These are phyloP conservation scores for Thamnophis elegans DNA, from an alignment of 2,797 vertebrate species.

Conservation along the genomic window DNA sequence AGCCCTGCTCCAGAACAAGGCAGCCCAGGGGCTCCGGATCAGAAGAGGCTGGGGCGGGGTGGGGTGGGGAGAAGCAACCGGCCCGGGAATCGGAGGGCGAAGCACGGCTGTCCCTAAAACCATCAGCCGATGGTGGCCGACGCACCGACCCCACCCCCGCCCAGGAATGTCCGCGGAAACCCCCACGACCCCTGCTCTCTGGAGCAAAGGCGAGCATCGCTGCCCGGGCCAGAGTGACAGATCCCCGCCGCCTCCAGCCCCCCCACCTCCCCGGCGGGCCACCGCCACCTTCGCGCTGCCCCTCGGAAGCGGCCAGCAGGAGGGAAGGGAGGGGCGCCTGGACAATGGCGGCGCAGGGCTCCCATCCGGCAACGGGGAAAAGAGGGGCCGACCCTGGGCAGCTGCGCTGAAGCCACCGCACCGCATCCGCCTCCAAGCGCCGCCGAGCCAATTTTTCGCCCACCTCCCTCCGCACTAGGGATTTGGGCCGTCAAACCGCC, in stretches of 20 bases:
- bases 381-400: not conserved
- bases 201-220: not conserved
- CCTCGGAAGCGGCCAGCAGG: not conserved
- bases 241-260: not conserved
- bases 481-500: not conserved
- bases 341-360: not conserved
- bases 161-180: not conserved
- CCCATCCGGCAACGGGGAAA: not conserved
- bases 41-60: not conserved
- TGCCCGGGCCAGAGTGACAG: not conserved
- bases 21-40: not conserved
- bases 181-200: not conserved
- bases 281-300: not conserved
- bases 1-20: not conserved
- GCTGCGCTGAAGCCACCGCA: rapidly evolving
- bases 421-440: not conserved
- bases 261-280: not conserved
- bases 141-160: not conserved
- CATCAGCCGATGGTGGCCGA: not conserved
- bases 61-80: no score
- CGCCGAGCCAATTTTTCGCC: not conserved
- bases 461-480: not conserved
- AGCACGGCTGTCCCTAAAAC: not conserved
- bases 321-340: not conserved
- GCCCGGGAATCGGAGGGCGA: no score